Evolutionary conservation across 37 sponge, comb jelly and placozoan genomes (phyloP).

Genomic region (Corticium candelabrum): DNA sequence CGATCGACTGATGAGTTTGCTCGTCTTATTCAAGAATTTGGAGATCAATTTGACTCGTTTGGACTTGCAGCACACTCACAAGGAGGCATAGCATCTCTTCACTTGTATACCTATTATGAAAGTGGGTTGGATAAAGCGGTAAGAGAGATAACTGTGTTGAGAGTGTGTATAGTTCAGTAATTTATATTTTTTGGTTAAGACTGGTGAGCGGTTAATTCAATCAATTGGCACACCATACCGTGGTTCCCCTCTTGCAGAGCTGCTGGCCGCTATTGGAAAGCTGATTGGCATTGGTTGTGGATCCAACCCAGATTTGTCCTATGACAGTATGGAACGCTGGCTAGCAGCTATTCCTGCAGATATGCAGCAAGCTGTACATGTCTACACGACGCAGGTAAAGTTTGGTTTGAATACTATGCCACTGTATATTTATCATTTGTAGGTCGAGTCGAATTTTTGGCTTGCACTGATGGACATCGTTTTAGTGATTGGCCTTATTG

Average conservation of each 20-base stretch:
- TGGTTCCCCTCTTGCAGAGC: slow-evolving; percentile 31
- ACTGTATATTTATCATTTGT: no score
- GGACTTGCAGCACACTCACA: slow-evolving; percentile 37
- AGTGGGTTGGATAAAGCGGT: slow-evolving; percentile 27
- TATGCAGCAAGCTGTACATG: slow-evolving; percentile 22
- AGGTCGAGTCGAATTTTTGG: no score
- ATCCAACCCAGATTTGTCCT: slow-evolving; percentile 27
- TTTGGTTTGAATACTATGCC: no score
- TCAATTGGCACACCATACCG: slow-evolving; percentile 35
- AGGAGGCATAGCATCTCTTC: slow-evolving; percentile 29
- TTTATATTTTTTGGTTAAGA: slow-evolving; percentile 12
- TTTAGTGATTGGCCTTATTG: background rate
- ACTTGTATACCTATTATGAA: slow-evolving; percentile 29
- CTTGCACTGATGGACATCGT: no score
- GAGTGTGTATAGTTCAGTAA: background rate
- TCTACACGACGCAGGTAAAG: slow-evolving; percentile 36
- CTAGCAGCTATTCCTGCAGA: slow-evolving; percentile 20
- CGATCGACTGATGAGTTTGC: slow-evolving; percentile 33
- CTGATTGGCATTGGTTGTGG: slow-evolving; percentile 39
- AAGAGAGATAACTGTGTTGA: background rate
- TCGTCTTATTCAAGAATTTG: slow-evolving; percentile 14
- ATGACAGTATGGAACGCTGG: slow-evolving; percentile 30
- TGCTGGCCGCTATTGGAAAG: slow-evolving; percentile 37
- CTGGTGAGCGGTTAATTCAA: slow-evolving; percentile 23
- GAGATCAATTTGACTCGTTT: slow-evolving; percentile 12